Percentiles rank a stretch among this genome's conserved stretches.
Conservation (phyloP, 2,797 vertebrate species). For the Acipenser transmontanus region DNA sequence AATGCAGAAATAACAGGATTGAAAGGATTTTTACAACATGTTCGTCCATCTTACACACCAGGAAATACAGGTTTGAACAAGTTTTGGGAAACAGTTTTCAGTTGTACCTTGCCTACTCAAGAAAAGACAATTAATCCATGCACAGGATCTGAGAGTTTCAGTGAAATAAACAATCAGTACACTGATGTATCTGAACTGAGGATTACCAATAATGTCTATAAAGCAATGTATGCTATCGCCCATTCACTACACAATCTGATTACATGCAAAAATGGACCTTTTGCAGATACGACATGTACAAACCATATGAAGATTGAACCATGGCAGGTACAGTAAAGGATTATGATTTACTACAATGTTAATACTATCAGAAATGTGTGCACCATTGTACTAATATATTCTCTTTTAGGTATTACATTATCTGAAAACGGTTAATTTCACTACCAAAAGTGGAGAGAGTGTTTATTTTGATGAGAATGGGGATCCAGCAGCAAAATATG, state of each 20-base stretch:
- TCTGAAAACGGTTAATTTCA: conserved; percentile 46
- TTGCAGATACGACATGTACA: conserved; percentile 41
- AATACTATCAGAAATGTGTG: neutral
- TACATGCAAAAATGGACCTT: conserved; percentile 42
- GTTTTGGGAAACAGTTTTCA: conserved; percentile 18
- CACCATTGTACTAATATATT: neutral
- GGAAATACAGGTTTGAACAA: conserved; percentile 12
- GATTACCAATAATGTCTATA: conserved; percentile 47
- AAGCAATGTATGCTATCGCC: conserved; percentile 45
- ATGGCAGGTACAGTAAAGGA: conserved; percentile 35
- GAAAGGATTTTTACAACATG: conserved; percentile 35
- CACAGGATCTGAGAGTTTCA: conserved; percentile 43
- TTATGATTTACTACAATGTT: no score
- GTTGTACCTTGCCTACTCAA: conserved; percentile 29
- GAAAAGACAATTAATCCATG: conserved; percentile 26
- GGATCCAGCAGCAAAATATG: conserved; percentile 43
- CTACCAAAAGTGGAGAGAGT: conserved; percentile 36
- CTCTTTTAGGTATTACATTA: conserved; percentile 41
- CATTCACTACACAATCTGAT: conserved; percentile 41
- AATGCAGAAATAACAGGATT: conserved; percentile 37
- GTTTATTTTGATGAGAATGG: conserved; percentile 52
- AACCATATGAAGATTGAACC: conserved; percentile 36
- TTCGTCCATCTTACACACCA: conserved; percentile 33
- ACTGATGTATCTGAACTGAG: conserved; percentile 41
- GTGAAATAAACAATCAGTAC: conserved; percentile 40